Evolutionary conservation across 2,797 vertebrate genomes (phyloP), one percentile per base, ranked within the genome.

Genomic region (Clarias platycephalus): DNA sequence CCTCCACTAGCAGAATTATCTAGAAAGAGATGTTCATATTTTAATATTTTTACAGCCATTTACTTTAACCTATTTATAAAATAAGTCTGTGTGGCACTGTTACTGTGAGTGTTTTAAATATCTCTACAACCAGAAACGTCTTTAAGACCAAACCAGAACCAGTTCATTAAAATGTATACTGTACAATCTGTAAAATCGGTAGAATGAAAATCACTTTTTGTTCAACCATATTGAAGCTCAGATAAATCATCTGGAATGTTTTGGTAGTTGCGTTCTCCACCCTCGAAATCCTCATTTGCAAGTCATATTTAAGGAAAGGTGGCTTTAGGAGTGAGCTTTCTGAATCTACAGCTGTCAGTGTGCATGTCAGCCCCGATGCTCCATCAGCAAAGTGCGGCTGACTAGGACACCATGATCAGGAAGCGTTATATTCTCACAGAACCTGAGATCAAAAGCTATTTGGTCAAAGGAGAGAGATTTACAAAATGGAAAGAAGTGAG

Each of bases 401-500:
- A 87, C 49, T 68, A 62, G 86, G 90, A 88, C 91, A 95, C 88
- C 92, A 98, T 98, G 96, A 97, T 95, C 55, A 89, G 93, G 49
- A 94, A 96, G 91, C 94, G 97, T 75, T 94, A 86, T 86, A 95
- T 95, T 34, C 93, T 98, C 86, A 94, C 93, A 49, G 93, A 94
- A 62, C 95, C 94, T 0, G 92, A 93, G 85, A 94, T 99, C 91
- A 98, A 98, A 94, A 93, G 95, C 10, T 97, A 98, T 86, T 92
- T 99, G 82, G 91, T 93, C 71, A 97, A 97, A 92, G 98, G 98
- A 1, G 98, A 98, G 53, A 94, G 97, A 87, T 99, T 98, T 90
- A 97, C 96, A 89, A 98, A 97, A 77, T 99, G 98, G 98, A 97
- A 97, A 0, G 98, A 99, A 88, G 98, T 99, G 92, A 97, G 97